Evolutionary conservation across 1,140 invertebrate species (phyloP).

Genomic region (Philopotamus ludificatus): DNA sequence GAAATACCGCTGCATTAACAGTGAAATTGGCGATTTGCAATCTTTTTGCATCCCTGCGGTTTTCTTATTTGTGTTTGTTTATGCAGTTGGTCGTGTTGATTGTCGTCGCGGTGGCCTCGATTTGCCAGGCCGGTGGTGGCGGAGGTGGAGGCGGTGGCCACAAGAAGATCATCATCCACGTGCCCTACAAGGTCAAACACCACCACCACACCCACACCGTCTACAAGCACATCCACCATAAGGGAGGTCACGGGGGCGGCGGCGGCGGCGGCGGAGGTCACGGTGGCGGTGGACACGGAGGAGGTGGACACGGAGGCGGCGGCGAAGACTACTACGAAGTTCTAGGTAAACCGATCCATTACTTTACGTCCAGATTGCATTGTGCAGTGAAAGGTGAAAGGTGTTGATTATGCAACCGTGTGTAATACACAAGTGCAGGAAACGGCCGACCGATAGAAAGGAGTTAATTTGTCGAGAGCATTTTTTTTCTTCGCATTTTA

Average conservation of each 20-base stretch:
- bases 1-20: neutral
- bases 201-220: constrained; percentile 63
- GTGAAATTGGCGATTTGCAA: neutral
- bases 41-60: neutral
- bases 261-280: constrained; percentile 49
- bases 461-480: too few species aligned
- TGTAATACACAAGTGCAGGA: neutral
- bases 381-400: constrained; percentile 18
- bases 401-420: constrained; percentile 4
- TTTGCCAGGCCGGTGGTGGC: constrained; percentile 34
- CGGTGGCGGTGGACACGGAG: too few species aligned
- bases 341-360: constrained; percentile 42
- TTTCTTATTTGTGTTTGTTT: constrained; percentile 14
- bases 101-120: constrained; percentile 43
- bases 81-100: constrained; percentile 48
- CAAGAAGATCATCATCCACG: constrained; percentile 63
- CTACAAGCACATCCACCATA: constrained; percentile 58
- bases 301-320: too few species aligned
- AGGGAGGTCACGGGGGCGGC: constrained; percentile 48
- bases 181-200: constrained; percentile 59
- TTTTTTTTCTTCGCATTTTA: too few species aligned
- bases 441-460: too few species aligned
- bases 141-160: constrained; percentile 52
- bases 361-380: neutral
- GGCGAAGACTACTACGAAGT: constrained; percentile 52